Evolutionary conservation across 2,888 invertebrate genomes (phyloP).

Genomic region (Synergus itoensis): DNA sequence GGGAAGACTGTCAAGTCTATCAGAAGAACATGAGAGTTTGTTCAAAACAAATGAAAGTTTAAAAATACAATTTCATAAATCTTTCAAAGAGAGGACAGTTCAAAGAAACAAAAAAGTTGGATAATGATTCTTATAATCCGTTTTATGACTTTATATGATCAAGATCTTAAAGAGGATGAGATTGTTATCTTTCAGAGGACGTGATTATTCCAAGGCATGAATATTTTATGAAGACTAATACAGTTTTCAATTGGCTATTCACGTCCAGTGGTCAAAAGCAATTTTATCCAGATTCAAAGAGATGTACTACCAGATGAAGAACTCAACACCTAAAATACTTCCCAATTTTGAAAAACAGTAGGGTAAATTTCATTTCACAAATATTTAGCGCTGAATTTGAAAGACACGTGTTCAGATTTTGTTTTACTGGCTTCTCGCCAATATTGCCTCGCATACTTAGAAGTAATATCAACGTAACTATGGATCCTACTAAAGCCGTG

Average conservation of each 20-base stretch:
- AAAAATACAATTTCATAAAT: no score
- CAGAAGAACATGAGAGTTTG: no score
- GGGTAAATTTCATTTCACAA: not conserved
- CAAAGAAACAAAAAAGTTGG: no score
- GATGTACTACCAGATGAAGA: no score
- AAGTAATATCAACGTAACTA: constrained; percentile 6
- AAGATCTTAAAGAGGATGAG: not conserved
- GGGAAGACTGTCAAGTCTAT: no score
- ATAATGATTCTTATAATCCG: no score
- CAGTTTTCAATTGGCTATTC: constrained; percentile 23
- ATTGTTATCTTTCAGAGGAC: constrained; percentile 13
- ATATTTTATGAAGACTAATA: constrained; percentile 36
- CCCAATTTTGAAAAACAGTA: not conserved
- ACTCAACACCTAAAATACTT: not conserved
- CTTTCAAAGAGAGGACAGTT: no score
- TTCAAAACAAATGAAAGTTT: no score
- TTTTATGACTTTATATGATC: not conserved
- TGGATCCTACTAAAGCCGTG: constrained; percentile 17
- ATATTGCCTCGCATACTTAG: constrained; percentile 3
- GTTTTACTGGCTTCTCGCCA: constrained; percentile 2
- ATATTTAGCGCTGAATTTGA: constrained; percentile 1
- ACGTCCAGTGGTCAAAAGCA: not conserved
- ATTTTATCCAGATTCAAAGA: no score
- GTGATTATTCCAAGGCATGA: constrained; percentile 10
- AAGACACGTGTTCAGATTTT: not conserved